A percentile compares a stretch with the other conserved stretches of the same genome.
These are phyloP conservation scores for Drosophila teissieri DNA, from an alignment of 1,140 invertebrate genomes.

Conservation along the genomic window DNA sequence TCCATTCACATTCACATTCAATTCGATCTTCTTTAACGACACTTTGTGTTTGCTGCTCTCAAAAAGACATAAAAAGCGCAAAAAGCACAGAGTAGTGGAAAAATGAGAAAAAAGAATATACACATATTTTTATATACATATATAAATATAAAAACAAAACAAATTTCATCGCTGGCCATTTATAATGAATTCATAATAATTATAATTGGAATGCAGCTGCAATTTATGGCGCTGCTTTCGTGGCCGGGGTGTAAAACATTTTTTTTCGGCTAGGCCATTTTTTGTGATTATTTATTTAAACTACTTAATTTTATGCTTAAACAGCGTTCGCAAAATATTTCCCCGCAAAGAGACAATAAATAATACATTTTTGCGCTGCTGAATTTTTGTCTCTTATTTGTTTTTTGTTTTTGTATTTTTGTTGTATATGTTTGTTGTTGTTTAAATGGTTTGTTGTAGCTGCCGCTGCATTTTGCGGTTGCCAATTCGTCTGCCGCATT, in stretches of 20 bases:
- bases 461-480: conserved; percentile 42
- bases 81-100: conserved; percentile 14
- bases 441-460: conserved; percentile 15
- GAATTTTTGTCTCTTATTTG: conserved; percentile 15
- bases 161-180: conserved; percentile 21
- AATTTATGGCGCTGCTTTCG: conserved; percentile 45
- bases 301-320: conserved; percentile 82
- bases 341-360: conserved; percentile 56
- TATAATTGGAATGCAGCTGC: conserved; percentile 62
- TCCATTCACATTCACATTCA: conserved; percentile 65
- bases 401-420: conserved; percentile 16
- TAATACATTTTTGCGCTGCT: conserved; percentile 51
- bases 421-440: conserved; percentile 13
- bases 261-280: conserved; percentile 46
- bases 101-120: neutral
- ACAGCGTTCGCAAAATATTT: conserved; percentile 69
- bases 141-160: conserved; percentile 22
- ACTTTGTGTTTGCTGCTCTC: conserved; percentile 52
- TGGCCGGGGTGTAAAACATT: conserved; percentile 43
- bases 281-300: conserved; percentile 74
- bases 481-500: conserved; percentile 67
- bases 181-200: conserved; percentile 49
- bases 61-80: conserved; percentile 48
- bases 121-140: neutral
- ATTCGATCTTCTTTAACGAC: conserved; percentile 77